Conservation (phyloP, 1,140 invertebrate species). For the Archivesica marissinica region DNA sequence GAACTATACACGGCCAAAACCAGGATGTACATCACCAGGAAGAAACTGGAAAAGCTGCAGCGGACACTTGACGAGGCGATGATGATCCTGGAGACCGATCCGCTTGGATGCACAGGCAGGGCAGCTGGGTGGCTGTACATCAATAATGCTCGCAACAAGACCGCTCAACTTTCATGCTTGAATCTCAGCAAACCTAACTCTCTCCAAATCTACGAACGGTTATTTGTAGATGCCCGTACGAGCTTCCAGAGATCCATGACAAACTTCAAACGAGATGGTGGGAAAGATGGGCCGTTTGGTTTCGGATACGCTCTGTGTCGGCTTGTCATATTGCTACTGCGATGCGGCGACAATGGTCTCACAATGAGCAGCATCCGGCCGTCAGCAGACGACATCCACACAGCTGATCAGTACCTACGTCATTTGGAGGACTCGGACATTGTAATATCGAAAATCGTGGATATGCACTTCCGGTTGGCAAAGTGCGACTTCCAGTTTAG, state of each 20-base stretch:
- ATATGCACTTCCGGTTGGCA: slow-evolving; percentile 65
- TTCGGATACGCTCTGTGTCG: slow-evolving; percentile 69
- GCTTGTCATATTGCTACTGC: slow-evolving; percentile 57
- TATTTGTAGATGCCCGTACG: slow-evolving; percentile 42
- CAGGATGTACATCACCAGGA: slow-evolving; percentile 64
- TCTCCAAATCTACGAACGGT: slow-evolving; percentile 12
- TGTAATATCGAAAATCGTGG: slow-evolving; percentile 64
- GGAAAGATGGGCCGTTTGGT: slow-evolving; percentile 70
- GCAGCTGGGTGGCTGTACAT: slow-evolving; percentile 69
- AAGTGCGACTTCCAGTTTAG: slow-evolving; percentile 68
- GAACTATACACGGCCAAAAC: slow-evolving; percentile 66
- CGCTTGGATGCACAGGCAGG: slow-evolving; percentile 64
- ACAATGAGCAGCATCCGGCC: slow-evolving; percentile 55
- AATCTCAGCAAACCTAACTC: slow-evolving; percentile 57
- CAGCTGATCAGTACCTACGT: slow-evolving; percentile 47
- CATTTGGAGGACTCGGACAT: slow-evolving; percentile 58
- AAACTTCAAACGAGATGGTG: slow-evolving; percentile 66
- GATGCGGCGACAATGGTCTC: slow-evolving; percentile 66
- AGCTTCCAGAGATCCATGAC: slow-evolving; percentile 60
- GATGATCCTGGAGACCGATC: slow-evolving; percentile 67
- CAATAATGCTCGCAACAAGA: slow-evolving; percentile 66
- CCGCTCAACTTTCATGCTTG: slow-evolving; percentile 59
- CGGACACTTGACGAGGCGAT: slow-evolving; percentile 60
- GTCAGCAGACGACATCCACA: slow-evolving; percentile 36
- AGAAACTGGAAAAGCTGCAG: slow-evolving; percentile 65